Evolutionary conservation across 2,888 invertebrate genomes (phyloP).

Genomic region (Leptodirus hochenwartii): DNA sequence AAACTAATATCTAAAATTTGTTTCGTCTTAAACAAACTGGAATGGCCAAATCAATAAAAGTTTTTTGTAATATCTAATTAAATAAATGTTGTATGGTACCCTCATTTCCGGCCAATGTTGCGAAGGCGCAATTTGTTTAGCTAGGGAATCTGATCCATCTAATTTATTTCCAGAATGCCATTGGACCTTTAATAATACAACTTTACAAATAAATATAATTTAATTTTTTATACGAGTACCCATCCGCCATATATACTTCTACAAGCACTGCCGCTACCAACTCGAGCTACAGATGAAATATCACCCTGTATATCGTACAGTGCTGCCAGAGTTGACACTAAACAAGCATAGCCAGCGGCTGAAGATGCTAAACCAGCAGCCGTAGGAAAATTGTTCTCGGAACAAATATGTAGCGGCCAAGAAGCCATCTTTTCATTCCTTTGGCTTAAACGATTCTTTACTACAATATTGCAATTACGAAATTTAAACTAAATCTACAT

Average conservation of each 20-base stretch:
- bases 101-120: constrained; percentile 83
- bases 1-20: constrained; percentile 69
- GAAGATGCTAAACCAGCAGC: constrained; percentile 97
- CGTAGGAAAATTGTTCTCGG: constrained; percentile 95
- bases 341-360: constrained; percentile 93
- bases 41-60: too few relatives aligned
- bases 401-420: constrained; percentile 71
- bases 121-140: constrained; percentile 50
- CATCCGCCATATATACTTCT: constrained; percentile 89
- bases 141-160: constrained; percentile 59
- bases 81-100: too few relatives aligned
- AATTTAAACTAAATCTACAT: too few relatives aligned
- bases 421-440: too few relatives aligned
- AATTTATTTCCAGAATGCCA: constrained; percentile 60
- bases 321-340: constrained; percentile 62
- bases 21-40: too few relatives aligned
- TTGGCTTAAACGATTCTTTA: too few relatives aligned
- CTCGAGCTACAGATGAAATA: constrained; percentile 59
- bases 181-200: constrained; percentile 43
- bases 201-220: neutral
- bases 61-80: too few relatives aligned
- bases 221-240: constrained; percentile 16
- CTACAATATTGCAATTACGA: too few relatives aligned
- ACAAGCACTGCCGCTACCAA: constrained; percentile 92
- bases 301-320: constrained; percentile 57